These are phyloP conservation scores for Lasioglossum malachurum DNA, from an alignment of 2,888 invertebrate genomes.

Conservation along the genomic window DNA sequence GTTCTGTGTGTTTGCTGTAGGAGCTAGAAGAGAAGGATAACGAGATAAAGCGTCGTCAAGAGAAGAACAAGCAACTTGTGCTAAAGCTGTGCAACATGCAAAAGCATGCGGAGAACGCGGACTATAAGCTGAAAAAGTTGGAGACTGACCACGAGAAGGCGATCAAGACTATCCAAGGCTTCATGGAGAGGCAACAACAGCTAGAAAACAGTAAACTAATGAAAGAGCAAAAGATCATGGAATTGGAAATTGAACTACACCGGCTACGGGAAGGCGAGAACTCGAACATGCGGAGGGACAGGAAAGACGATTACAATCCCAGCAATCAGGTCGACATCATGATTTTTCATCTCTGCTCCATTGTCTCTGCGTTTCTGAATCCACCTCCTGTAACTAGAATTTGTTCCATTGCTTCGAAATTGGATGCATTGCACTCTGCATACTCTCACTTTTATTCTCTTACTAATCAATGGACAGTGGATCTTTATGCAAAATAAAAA, in stretches of 20 bases:
- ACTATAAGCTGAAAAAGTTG: constrained; percentile 84
- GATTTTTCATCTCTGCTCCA: constrained; percentile 54
- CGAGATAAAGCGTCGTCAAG: constrained; percentile 78
- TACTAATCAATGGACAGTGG: background rate
- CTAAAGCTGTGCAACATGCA: constrained; percentile 78
- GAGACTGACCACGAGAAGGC: constrained; percentile 87
- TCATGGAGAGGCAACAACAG: constrained; percentile 86
- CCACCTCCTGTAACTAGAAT: constrained; percentile 7
- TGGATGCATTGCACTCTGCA: background rate
- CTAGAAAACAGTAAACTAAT: constrained; percentile 84
- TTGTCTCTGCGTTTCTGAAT: constrained; percentile 55
- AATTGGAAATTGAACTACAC: constrained; percentile 75
- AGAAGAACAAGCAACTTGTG: constrained; percentile 79
- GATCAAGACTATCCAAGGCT: constrained; percentile 87
- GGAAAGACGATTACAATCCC: constrained; percentile 78
- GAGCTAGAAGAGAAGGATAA: constrained; percentile 78
- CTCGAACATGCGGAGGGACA: constrained; percentile 50
- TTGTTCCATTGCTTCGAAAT: background rate
- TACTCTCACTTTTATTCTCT: background rate
- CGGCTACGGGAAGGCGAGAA: constrained; percentile 60
- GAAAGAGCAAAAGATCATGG: constrained; percentile 79
- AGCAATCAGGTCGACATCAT: constrained; percentile 80
- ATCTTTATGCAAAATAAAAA: too few species aligned
- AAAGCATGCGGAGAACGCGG: constrained; percentile 72
- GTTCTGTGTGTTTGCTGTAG: constrained; percentile 62